Conservation (phyloP, 1,140 invertebrate species). For the Leptoteleia sp. region DNA sequence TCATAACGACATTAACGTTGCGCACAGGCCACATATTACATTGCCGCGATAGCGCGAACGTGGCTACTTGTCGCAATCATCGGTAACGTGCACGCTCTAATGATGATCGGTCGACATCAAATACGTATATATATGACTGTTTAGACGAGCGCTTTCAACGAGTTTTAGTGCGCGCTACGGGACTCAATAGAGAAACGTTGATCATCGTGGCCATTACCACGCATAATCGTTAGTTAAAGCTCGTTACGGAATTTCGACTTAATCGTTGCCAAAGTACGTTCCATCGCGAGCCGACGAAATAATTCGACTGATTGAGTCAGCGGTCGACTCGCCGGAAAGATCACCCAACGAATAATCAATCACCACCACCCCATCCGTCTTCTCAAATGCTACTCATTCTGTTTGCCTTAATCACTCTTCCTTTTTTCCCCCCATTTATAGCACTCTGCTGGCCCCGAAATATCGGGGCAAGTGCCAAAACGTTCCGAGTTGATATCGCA, state of each 20-base stretch:
- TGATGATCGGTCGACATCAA: constrained; percentile 61
- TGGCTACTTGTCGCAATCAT: constrained; percentile 43
- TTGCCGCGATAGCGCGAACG: constrained; percentile 43
- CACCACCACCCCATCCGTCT: no score
- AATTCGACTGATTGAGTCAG: constrained; percentile 39
- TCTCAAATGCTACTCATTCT: no score
- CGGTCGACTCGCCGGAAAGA: constrained; percentile 1
- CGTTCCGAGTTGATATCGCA: no score
- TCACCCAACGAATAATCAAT: constrained; percentile 11
- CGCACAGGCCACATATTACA: constrained; percentile 11
- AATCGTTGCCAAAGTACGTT: constrained; percentile 41
- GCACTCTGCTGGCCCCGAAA: no score
- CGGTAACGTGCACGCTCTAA: constrained; percentile 41
- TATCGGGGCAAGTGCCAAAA: no score
- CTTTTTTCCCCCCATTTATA: no score
- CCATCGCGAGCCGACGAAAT: constrained; percentile 20
- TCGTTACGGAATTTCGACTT: constrained; percentile 36
- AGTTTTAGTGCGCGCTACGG: constrained; percentile 45
- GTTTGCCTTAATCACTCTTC: no score
- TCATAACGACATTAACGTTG: constrained; percentile 44
- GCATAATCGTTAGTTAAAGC: constrained; percentile 60
- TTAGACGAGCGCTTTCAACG: constrained; percentile 47
- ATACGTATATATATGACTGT: constrained; percentile 53
- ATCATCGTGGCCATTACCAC: constrained; percentile 47
- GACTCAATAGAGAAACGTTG: constrained; percentile 43